Evolutionary conservation across 2,888 invertebrate genomes (phyloP), one percentile per base, ranked within the genome.

Genomic region (Shargacucullia verbasci): DNA sequence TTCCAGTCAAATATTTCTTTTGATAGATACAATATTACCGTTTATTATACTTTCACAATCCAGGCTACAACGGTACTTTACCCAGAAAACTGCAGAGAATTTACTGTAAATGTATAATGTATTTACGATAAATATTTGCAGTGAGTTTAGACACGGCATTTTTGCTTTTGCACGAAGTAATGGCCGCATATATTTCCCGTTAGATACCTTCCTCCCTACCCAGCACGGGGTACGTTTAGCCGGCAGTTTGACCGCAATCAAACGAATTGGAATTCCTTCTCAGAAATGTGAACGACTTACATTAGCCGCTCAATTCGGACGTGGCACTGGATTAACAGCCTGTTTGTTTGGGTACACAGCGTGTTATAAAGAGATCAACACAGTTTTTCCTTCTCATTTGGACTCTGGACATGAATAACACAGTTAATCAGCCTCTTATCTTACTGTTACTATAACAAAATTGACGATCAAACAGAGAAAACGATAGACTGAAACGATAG

Each of bases 181-280:
- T 68, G 67, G 77, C 60, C 66, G 69, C 62, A 60, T 69, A 68
- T 67, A 65, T 68, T 70, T 67, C 65, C 80, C 73, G 78, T 78
- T 78, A 77, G 48, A 62, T 50, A 43, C 33, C 2, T 47, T 48
- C 40, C 13, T 44, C 25, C 63, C 56, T 59, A 59, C 53, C 55
- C 53, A 54, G 47, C 41, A 53, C 61, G 55, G 46, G 52, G 41
- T 70, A 59, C 65, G 49, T 59, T 61, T 60, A 48, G 20, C 47
- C 59, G 43, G 45, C 56, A 47, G 60, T 73, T 70, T 75, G 67
- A 74, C 70, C 73, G 73, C 75, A 69, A 75, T 76, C 68, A 65
- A 64, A 52, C 27, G 60, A 70, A 76, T 77, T 59, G 60, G 62
- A 64, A 70, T 64, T 57, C 31, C 45, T 78, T 76, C 63, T 61